phyloP scores from a whole-genome alignment of 2,888 invertebrate species.

The Hirtodrosophila cameraria region DNA sequence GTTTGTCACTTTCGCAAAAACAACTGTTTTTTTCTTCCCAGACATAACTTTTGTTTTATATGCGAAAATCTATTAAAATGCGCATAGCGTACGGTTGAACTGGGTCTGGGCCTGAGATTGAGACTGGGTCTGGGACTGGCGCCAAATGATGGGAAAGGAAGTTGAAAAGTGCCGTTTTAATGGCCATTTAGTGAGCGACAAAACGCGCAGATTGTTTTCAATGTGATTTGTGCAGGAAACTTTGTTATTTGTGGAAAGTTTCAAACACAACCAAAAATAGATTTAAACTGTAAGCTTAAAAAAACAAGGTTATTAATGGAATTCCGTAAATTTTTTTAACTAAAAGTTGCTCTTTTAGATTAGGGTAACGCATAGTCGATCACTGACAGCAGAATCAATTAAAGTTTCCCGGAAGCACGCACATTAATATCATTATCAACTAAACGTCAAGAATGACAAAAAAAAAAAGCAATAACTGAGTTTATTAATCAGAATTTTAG shows the following conservation, averaged over 20 bases:
- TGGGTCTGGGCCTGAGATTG: slow-evolving; percentile 28
- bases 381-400: neutral
- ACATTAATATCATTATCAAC: slow-evolving; percentile 2
- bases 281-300: slow-evolving; percentile 9
- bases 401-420: slow-evolving; percentile 17
- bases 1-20: slow-evolving; percentile 29
- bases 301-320: slow-evolving; percentile 2
- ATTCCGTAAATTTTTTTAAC: neutral
- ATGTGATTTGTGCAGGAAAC: slow-evolving; percentile 35
- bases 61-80: slow-evolving; percentile 60
- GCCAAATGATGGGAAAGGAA: slow-evolving; percentile 66
- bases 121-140: slow-evolving; percentile 18
- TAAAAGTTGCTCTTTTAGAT: neutral
- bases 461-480: neutral
- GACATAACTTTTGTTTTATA: slow-evolving; percentile 45
- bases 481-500: slow-evolving; percentile 11
- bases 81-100: slow-evolving; percentile 39
- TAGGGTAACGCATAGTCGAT: neutral
- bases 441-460: slow-evolving; percentile 8
- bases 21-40: slow-evolving; percentile 50
- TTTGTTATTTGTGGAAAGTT: slow-evolving; percentile 27
- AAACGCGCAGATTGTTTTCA: slow-evolving; percentile 33
- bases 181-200: slow-evolving; percentile 37
- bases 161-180: slow-evolving; percentile 60
- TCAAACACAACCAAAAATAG: neutral